phyloP scores from a whole-genome alignment of 2,113 vertebrate species.

The Nannospalax galili region DNA sequence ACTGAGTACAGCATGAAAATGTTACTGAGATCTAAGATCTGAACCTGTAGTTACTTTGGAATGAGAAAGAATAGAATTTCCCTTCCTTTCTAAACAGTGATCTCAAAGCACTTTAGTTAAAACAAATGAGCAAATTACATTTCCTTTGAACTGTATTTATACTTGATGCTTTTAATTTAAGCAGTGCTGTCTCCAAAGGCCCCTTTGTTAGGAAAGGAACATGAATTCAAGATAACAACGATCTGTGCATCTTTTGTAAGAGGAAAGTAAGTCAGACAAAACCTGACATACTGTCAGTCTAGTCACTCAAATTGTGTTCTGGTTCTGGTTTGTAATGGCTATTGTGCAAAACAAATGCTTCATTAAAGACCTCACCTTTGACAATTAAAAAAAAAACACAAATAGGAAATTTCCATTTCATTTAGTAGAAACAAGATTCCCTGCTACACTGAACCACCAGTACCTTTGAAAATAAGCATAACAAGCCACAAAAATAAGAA shows the following conservation, averaged over 20 bases:
- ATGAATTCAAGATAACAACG: conserved; percentile 40
- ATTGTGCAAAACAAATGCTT: conserved; percentile 81
- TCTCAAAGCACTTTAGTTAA: conserved; percentile 53
- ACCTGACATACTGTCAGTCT: conserved; percentile 44
- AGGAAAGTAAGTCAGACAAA: conserved; percentile 70
- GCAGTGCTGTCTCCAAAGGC: not conserved
- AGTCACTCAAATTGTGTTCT: conserved; percentile 74
- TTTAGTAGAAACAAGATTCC: conserved; percentile 39
- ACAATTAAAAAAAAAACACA: conserved; percentile 5
- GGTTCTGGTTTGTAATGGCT: conserved; percentile 69
- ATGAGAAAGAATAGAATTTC: not conserved
- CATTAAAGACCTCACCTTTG: conserved; percentile 80
- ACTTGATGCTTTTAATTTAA: not conserved
- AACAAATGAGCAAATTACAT: conserved; percentile 26
- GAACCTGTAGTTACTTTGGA: not conserved
- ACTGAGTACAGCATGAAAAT: not conserved
- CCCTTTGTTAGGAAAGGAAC: conserved; percentile 21
- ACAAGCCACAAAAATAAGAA: conserved; percentile 72
- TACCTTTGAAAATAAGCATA: conserved; percentile 76
- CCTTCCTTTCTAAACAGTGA: not conserved
- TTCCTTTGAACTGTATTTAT: not conserved
- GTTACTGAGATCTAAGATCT: not conserved
- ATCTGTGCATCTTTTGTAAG: conserved; percentile 47
- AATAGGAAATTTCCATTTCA: conserved; percentile 75
- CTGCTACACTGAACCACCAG: conserved; percentile 65